Conservation (phyloP, 2,797 vertebrate genomes). For the Gymnoscopelus braueri region DNA sequence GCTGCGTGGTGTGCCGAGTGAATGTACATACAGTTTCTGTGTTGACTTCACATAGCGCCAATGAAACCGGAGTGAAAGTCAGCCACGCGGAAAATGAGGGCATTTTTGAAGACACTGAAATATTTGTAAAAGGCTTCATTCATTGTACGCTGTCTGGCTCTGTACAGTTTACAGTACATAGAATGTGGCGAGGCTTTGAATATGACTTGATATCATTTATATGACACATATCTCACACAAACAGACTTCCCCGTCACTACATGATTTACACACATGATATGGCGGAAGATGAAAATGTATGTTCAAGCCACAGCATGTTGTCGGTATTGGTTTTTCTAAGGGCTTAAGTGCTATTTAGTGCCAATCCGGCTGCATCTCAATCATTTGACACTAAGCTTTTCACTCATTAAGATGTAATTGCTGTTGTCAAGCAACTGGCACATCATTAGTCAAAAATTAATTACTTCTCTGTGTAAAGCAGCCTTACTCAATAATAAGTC, state of each 20-base stretch:
- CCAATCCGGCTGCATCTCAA: constrained; percentile 70
- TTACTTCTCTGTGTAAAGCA: constrained; percentile 67
- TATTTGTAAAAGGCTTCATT: constrained; percentile 25
- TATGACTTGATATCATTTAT: constrained; percentile 24
- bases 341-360: constrained; percentile 64
- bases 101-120: constrained; percentile 24
- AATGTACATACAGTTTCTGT: constrained; percentile 61
- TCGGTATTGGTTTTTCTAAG: constrained; percentile 47
- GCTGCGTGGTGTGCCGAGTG: constrained; percentile 54
- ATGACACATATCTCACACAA: constrained; percentile 27
- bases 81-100: constrained; percentile 31
- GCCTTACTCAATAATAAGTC: constrained; percentile 65
- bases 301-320: constrained; percentile 40
- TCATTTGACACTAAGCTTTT: constrained; percentile 70
- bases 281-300: constrained; percentile 53
- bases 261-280: constrained; percentile 42
- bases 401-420: constrained; percentile 78
- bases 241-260: constrained; percentile 22
- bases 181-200: constrained; percentile 14
- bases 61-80: constrained; percentile 29
- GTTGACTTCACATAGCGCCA: constrained; percentile 36
- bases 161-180: background rate
- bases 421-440: constrained; percentile 75
- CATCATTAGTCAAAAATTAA: constrained; percentile 75
- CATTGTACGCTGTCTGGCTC: background rate